Conservation (phyloP, 2,797 vertebrate species). For the Catostomus latipinnis region DNA sequence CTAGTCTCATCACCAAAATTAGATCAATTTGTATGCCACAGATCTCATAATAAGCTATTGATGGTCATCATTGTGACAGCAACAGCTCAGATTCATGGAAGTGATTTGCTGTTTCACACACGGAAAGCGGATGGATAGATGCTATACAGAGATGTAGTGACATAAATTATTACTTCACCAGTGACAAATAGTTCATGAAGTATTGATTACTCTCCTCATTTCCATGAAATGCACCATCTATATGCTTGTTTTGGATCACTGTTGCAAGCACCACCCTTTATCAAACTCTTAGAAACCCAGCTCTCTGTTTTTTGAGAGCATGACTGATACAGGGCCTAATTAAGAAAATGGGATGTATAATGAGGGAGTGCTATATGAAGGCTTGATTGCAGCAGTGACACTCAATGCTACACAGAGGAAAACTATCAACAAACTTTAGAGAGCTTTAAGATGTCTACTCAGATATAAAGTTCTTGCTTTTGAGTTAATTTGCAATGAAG, state of each 20-base stretch:
- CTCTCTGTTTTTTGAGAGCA: constrained; percentile 21
- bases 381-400: constrained; percentile 39
- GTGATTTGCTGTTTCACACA: neutral
- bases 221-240: constrained; percentile 27
- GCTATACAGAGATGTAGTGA: neutral
- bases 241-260: neutral
- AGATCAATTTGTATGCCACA: constrained; percentile 34
- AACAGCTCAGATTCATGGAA: constrained; percentile 33
- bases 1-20: constrained; percentile 44
- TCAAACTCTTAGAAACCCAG: constrained; percentile 31
- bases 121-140: too few species aligned
- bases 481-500: neutral
- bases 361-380: constrained; percentile 32
- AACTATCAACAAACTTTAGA: neutral
- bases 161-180: constrained; percentile 47
- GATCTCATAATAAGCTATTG: constrained; percentile 40
- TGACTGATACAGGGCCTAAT: constrained; percentile 28
- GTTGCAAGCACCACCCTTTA: neutral
- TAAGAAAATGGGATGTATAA: constrained; percentile 37
- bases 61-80: constrained; percentile 43
- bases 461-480: neutral
- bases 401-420: constrained; percentile 14
- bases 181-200: constrained; percentile 48
- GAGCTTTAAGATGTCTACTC: neutral
- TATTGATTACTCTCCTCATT: constrained; percentile 36